Evolutionary conservation across 1,140 invertebrate genomes (phyloP).

Genomic region (Zaprionus taronus): DNA sequence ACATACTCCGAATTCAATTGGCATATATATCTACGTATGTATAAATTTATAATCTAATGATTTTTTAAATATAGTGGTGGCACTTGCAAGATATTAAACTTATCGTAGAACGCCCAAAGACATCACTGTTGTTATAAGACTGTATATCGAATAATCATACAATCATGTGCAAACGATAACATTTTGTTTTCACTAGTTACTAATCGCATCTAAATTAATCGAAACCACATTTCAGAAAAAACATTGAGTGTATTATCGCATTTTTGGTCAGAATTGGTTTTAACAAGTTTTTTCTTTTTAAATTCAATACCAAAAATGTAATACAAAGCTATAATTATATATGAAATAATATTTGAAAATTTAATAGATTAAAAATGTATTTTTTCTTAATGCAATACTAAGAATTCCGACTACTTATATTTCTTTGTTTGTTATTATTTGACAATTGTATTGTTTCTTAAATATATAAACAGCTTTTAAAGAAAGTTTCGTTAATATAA

Average conservation of each 20-base stretch:
- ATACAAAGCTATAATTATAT: too few species aligned
- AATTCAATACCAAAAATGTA: too few species aligned
- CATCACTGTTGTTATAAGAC: conserved; percentile 3
- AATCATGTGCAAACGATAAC: background rate
- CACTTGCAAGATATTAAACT: conserved; percentile 30
- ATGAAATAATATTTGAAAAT: too few species aligned
- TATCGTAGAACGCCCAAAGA: conserved; percentile 28
- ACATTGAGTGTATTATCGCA: too few species aligned
- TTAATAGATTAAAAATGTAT: too few species aligned
- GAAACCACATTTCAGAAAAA: background rate
- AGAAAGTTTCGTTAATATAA: too few species aligned
- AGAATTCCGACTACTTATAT: too few species aligned
- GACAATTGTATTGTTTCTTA: too few species aligned
- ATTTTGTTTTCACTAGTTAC: background rate
- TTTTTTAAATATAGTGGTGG: conserved; percentile 44
- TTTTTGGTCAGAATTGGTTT: too few species aligned
- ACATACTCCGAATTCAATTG: conserved; percentile 45
- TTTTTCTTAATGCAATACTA: too few species aligned
- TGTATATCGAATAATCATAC: conserved; percentile 9
- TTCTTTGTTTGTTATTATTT: too few species aligned
- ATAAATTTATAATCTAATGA: conserved; percentile 51
- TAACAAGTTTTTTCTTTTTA: background rate
- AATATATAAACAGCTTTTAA: too few species aligned
- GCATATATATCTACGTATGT: conserved; percentile 44
- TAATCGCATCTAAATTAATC: background rate